Evolutionary conservation across 2,888 invertebrate genomes (phyloP).

Genomic region (Ormyrus labotus): DNA sequence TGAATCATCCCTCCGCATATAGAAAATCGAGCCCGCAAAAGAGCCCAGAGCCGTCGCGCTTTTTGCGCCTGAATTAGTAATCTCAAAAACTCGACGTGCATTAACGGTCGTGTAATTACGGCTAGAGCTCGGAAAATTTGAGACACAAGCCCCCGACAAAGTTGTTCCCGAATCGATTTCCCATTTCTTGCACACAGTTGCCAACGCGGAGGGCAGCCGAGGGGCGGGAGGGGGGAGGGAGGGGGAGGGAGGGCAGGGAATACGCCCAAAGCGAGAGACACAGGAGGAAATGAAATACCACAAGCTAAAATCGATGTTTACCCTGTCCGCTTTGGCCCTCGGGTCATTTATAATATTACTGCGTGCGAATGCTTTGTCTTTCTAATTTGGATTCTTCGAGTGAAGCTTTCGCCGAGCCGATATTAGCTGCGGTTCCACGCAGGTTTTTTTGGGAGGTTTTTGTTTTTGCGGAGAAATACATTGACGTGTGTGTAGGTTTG

Average conservation of each 20-base stretch:
- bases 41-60: no score
- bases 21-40: no score
- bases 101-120: not conserved
- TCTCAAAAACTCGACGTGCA: not conserved
- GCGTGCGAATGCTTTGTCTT: not conserved
- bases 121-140: not conserved
- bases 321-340: not conserved
- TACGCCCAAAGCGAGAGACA: constrained; percentile 8
- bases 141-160: not conserved
- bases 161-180: constrained; percentile 11
- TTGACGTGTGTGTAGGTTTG: no score
- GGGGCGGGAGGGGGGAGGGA: no score
- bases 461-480: no score
- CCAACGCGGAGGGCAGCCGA: not conserved
- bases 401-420: not conserved
- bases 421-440: no score
- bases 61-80: not conserved
- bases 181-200: constrained; percentile 1
- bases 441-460: no score
- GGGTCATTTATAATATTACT: constrained; percentile 6
- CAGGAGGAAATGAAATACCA: constrained; percentile 35
- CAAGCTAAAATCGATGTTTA: constrained; percentile 32
- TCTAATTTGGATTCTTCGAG: constrained; percentile 1
- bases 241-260: not conserved
- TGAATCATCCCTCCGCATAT: no score